phyloP scores from a whole-genome alignment of 2,797 vertebrate species.

The Moxostoma hubbsi region DNA sequence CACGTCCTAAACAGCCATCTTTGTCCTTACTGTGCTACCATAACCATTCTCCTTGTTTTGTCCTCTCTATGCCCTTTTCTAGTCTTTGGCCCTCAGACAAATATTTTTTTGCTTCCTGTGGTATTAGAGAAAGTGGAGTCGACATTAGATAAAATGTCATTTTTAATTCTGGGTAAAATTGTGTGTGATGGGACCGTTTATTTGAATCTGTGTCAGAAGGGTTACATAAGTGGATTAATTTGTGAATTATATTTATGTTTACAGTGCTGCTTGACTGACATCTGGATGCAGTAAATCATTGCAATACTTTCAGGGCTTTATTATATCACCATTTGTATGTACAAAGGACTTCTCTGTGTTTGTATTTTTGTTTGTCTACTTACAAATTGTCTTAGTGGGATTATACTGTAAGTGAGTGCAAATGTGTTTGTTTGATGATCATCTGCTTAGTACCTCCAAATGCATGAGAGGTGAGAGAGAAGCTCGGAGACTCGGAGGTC shows the following conservation, averaged over 20 bases:
- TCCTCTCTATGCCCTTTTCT: slow-evolving; percentile 4
- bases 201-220: slow-evolving; percentile 30
- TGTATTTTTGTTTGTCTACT: too few species aligned
- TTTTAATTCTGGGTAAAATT: slow-evolving; percentile 27
- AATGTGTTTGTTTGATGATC: background rate
- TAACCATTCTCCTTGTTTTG: background rate
- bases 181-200: background rate
- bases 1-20: background rate
- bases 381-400: too few species aligned
- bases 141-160: slow-evolving; percentile 2
- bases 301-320: background rate
- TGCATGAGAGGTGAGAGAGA: slow-evolving; percentile 4
- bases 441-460: too few species aligned
- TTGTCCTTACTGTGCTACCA: background rate
- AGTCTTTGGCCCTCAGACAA: slow-evolving; percentile 4
- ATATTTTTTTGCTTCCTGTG: slow-evolving; percentile 2
- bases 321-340: slow-evolving; percentile 16
- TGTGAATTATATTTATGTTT: slow-evolving; percentile 35
- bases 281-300: slow-evolving; percentile 30
- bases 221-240: slow-evolving; percentile 37
- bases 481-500: background rate
- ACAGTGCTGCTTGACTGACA: slow-evolving; percentile 23
- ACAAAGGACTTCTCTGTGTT: background rate
- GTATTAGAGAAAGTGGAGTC: background rate
- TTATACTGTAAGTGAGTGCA: background rate